These are phyloP conservation scores for Sebastes flavidus DNA, from an alignment of 2,797 vertebrate species.

Conservation along the genomic window DNA sequence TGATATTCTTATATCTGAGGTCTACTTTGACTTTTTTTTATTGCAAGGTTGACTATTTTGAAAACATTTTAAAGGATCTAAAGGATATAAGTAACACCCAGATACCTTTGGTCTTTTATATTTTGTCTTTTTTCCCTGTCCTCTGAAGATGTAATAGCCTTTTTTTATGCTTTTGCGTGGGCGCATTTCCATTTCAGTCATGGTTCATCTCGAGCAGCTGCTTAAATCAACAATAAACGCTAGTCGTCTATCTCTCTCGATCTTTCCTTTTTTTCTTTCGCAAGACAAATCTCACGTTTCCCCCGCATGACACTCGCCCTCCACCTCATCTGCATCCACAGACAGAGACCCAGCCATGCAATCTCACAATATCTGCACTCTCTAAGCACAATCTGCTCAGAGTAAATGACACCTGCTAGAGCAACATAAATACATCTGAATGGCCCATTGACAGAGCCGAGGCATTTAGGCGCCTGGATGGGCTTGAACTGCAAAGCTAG, in stretches of 20 bases:
- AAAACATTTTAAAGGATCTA: slow-evolving; percentile 18
- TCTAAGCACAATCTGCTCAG: slow-evolving; percentile 44
- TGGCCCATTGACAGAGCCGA: slow-evolving; percentile 65
- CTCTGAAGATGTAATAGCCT: neutral
- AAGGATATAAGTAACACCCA: slow-evolving; percentile 1
- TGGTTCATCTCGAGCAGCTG: neutral
- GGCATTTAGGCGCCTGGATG: slow-evolving; percentile 49
- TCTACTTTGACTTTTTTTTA: slow-evolving; percentile 16
- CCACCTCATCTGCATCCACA: slow-evolving; percentile 29
- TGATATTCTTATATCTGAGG: neutral
- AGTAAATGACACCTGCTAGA: slow-evolving; percentile 74
- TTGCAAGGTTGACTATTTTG: slow-evolving; percentile 4
- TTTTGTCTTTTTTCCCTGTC: neutral
- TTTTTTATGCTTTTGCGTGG: neutral
- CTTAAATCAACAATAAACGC: slow-evolving; percentile 6
- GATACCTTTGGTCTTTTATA: slow-evolving; percentile 3
- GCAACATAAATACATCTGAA: slow-evolving; percentile 67
- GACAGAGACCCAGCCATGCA: slow-evolving; percentile 31
- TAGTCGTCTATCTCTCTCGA: neutral
- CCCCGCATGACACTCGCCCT: neutral
- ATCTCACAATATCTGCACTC: slow-evolving; percentile 25
- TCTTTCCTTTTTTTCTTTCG: neutral
- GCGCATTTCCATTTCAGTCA: neutral
- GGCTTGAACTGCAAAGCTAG: slow-evolving; percentile 55
- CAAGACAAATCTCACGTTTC: neutral